Evolutionary conservation across 2,888 invertebrate genomes (phyloP).

Genomic region (Gandaritis pyraliata): DNA sequence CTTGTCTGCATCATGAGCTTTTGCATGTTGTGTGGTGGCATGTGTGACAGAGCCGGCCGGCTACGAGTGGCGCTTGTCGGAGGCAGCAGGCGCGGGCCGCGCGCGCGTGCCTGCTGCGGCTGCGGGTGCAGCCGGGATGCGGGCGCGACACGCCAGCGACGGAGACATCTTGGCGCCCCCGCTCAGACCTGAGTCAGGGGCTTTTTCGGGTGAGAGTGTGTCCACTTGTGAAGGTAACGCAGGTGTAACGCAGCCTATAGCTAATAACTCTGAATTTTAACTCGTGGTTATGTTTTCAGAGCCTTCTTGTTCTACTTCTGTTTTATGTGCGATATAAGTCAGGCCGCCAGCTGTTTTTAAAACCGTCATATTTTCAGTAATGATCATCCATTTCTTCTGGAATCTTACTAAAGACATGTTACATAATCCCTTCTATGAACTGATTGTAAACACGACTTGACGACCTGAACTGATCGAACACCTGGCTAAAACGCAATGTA

Average conservation of each 20-base stretch:
- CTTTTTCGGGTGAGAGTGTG: constrained; percentile 68
- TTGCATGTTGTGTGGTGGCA: constrained; percentile 33
- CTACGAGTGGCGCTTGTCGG: constrained; percentile 65
- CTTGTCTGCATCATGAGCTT: constrained; percentile 16
- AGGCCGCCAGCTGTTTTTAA: too few species aligned
- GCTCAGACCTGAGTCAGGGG: constrained; percentile 71
- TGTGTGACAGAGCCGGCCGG: constrained; percentile 64
- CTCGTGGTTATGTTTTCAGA: too few species aligned
- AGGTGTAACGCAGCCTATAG: too few species aligned
- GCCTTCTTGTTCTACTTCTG: too few species aligned
- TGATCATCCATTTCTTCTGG: too few species aligned
- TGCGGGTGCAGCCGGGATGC: constrained; percentile 32
- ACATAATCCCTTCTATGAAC: too few species aligned
- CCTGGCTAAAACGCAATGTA: background rate
- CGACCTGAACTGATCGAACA: too few species aligned
- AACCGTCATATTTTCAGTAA: too few species aligned
- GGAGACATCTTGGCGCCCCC: constrained; percentile 74
- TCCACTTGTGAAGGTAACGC: background rate
- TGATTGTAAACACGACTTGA: too few species aligned
- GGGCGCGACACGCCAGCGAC: constrained; percentile 71
- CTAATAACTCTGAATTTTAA: too few species aligned
- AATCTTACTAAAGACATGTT: too few species aligned
- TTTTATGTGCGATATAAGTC: too few species aligned
- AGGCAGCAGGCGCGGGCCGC: constrained; percentile 50
- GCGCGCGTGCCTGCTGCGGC: constrained; percentile 22